Evolutionary conservation across 2,113 vertebrate species (phyloP).

Genomic region (Thoracochromis brauschi): DNA sequence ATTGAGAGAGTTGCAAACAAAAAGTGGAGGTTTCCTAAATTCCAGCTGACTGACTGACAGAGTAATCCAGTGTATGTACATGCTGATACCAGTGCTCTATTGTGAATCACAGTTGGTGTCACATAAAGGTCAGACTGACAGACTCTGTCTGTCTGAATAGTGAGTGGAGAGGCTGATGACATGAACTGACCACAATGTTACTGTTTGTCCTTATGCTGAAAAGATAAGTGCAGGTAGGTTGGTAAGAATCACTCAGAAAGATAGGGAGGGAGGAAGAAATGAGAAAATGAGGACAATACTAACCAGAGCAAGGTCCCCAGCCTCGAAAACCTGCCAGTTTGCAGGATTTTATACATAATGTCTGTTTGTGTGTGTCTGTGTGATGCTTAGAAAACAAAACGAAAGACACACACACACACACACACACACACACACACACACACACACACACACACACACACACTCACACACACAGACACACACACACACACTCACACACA

Average conservation of each 20-base stretch:
- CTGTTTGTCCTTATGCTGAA: background rate
- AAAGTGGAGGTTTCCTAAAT: background rate
- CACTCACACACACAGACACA: background rate
- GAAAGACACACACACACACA: background rate
- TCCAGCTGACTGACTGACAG: background rate
- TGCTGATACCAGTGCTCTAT: background rate
- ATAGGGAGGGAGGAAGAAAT: background rate
- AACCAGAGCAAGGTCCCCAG: background rate
- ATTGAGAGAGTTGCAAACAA: slow-evolving; percentile 2
- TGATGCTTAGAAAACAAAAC: background rate
- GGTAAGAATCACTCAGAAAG: background rate
- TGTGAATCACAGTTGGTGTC: background rate
- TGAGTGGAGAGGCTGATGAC: background rate
- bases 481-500: background rate
- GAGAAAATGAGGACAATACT: background rate
- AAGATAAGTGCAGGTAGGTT: background rate
- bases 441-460: background rate
- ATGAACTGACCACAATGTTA: background rate
- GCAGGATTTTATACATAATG: background rate
- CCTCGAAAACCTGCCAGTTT: background rate
- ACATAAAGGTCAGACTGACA: slow-evolving; percentile 1
- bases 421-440: background rate
- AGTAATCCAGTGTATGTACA: background rate
- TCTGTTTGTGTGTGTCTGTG: background rate
- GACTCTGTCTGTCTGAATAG: background rate